These are phyloP conservation scores for Hyperoplus lanceolatus DNA, from an alignment of 2,797 vertebrate genomes.

Conservation along the genomic window DNA sequence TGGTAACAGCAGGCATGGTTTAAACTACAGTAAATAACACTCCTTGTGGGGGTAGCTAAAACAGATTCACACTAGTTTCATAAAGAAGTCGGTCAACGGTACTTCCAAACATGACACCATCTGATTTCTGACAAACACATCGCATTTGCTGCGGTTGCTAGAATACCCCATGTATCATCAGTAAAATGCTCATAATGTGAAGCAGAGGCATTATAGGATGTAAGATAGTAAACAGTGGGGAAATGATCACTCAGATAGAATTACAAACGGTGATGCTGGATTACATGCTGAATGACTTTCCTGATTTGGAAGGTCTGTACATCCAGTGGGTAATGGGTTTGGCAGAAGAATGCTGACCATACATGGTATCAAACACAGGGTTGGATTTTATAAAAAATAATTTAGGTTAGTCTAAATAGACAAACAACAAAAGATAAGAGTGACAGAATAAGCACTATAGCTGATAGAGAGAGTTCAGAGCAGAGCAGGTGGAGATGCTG, in stretches of 20 bases:
- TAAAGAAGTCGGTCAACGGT: neutral
- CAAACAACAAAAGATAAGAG: neutral
- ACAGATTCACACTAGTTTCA: neutral
- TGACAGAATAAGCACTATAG: neutral
- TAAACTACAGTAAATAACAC: neutral
- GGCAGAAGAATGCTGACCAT: neutral
- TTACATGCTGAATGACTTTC: neutral
- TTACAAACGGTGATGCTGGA: neutral
- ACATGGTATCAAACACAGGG: neutral
- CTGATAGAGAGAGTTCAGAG: neutral
- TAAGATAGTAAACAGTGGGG: constrained; percentile 7
- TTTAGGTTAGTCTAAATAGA: neutral
- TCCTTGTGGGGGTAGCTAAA: neutral
- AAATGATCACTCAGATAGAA: neutral
- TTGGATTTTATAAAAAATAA: neutral
- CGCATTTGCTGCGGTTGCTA: neutral
- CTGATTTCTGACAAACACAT: neutral
- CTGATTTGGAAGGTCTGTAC: neutral
- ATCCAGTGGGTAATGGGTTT: neutral
- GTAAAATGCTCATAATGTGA: neutral
- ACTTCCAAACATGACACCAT: neutral
- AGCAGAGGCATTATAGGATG: neutral
- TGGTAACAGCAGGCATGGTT: neutral
- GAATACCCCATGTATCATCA: neutral
- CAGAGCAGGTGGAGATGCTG: constrained; percentile 40